These are phyloP conservation scores for Clarias macrocephalus DNA, from an alignment of 2,113 vertebrate species.

Conservation along the genomic window DNA sequence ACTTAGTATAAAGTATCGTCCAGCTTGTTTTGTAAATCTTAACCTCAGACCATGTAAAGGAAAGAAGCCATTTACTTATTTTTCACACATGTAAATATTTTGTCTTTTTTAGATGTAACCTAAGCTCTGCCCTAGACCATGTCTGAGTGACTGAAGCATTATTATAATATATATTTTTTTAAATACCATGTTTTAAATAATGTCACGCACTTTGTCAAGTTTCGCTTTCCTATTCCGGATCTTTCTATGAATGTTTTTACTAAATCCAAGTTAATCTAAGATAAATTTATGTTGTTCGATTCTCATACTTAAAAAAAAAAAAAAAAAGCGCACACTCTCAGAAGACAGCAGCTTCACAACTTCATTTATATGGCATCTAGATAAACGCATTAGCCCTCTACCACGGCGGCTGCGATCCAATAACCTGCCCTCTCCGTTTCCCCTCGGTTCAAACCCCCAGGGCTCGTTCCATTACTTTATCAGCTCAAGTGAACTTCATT, in stretches of 20 bases:
- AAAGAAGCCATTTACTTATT: background rate
- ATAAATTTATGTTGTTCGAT: background rate
- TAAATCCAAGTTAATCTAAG: too few species aligned
- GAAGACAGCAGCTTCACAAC: background rate
- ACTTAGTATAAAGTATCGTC: background rate
- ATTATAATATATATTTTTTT: background rate
- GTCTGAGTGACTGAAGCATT: background rate
- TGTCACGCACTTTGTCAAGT: background rate
- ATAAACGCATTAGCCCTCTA: background rate
- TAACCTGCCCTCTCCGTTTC: constrained; percentile 25
- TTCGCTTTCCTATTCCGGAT: background rate
- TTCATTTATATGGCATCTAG: background rate
- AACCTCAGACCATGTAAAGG: background rate
- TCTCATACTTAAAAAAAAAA: background rate
- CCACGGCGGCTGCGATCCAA: constrained; percentile 4
- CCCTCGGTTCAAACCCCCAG: constrained; percentile 14
- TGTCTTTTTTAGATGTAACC: background rate
- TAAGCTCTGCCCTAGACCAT: background rate
- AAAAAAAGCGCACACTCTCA: background rate
- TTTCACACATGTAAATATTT: background rate
- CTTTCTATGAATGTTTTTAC: background rate
- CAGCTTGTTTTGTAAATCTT: background rate
- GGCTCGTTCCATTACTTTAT: constrained; percentile 30
- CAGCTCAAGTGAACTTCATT: constrained; percentile 20
- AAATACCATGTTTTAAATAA: background rate